A percentile compares a stretch with the other conserved stretches of the same genome.
Conservation (phyloP, 2,888 invertebrate genomes). For the Harpalus rubripes region DNA sequence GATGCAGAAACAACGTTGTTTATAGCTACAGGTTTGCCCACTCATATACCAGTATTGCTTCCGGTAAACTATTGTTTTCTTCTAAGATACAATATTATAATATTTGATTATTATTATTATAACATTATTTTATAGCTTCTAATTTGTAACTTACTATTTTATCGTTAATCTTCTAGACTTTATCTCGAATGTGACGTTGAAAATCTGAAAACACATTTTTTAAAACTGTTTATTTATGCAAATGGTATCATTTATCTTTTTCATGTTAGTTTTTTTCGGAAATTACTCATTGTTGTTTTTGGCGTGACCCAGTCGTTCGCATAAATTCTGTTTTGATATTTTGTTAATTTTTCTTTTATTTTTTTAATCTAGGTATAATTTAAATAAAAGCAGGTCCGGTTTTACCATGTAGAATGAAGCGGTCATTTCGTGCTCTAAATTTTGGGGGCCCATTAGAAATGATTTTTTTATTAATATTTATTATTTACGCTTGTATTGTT, state of each 20-base stretch:
- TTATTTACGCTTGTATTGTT: background rate
- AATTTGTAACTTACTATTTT: slow-evolving; percentile 24
- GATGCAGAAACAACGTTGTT: slow-evolving; percentile 33
- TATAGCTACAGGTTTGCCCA: slow-evolving; percentile 40
- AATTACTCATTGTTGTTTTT: slow-evolving; percentile 9
- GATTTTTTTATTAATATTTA: no score
- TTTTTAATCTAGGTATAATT: no score
- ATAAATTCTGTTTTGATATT: background rate
- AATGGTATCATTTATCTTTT: slow-evolving; percentile 22
- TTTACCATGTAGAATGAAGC: no score
- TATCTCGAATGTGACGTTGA: background rate
- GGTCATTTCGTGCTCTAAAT: no score
- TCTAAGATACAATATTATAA: slow-evolving; percentile 20
- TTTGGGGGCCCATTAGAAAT: background rate
- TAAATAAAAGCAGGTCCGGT: no score
- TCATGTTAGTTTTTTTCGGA: background rate
- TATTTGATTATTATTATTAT: slow-evolving; percentile 41
- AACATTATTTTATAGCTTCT: slow-evolving; percentile 38
- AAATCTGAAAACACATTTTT: slow-evolving; percentile 4
- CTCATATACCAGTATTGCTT: slow-evolving; percentile 40
- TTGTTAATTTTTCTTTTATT: no score
- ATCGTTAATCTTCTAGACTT: slow-evolving; percentile 12
- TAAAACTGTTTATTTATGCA: slow-evolving; percentile 13
- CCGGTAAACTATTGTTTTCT: slow-evolving; percentile 52
- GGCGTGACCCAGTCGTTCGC: background rate